Evolutionary conservation across 2,888 invertebrate species (phyloP), one percentile per base, ranked within the genome.

Genomic region (Parnassius glacialis): DNA sequence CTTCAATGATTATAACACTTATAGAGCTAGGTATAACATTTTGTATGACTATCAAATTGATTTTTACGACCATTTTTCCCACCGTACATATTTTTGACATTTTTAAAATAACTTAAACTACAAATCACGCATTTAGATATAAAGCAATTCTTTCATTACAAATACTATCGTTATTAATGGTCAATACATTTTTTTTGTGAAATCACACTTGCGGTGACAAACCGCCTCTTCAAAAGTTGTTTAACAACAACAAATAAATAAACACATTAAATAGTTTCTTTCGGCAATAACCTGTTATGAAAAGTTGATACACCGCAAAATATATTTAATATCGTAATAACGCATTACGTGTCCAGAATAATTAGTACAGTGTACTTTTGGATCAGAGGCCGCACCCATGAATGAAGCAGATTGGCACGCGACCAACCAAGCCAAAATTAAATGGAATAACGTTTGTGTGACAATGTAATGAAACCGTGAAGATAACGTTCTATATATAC

Each of bases 371-470:
- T 43, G 43, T 56, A 63, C 59, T 43, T 59, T 59, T 52, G 52
- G 56, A 51, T 51, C 9, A 55, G 51, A 61, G 45, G 53, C 57
- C 25, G 20, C 52, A 51, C 42, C 55, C 55, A 63, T 63, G 63
- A 63, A 63, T 63, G 63, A 63, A 55, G 45, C 41, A 51, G 51
- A 59, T 59, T 56, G 52, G 59, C 52, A 56, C 59, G 51, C 52
- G 52, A 59, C 59, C 56, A 63, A 63, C 25, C 20, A 12, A 41
- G 42, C 12, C 56, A 48, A 20, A 48, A 56, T 63, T 55, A 59
- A 62, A 54, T 48, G 44, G 20, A 54, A 58, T 54, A 62, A 58
- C n/a, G 44, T 59, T 16, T 51, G 13, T 51, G 51, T 55, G 45
- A 59, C 59, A 54, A 44, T 50, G 54, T 55, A 51, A 55, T 62